Percentiles rank a stretch among this genome's conserved stretches.
Evolutionary conservation across 2,797 vertebrate species (phyloP).

Genomic region (Chaunax sp.): DNA sequence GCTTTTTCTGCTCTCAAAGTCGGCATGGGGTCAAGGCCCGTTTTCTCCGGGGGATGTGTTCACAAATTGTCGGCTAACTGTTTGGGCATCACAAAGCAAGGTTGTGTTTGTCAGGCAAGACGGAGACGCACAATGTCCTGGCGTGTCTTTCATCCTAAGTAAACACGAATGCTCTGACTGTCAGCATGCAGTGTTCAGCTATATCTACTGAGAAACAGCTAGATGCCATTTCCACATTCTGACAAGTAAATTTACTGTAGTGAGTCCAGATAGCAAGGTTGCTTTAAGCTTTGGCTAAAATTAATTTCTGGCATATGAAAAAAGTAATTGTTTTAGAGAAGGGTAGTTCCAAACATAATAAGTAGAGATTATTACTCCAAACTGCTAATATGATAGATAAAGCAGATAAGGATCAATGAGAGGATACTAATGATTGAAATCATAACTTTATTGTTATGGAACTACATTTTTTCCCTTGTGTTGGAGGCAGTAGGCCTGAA

Average conservation of each 20-base stretch:
- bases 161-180: conserved; percentile 73
- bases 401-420: conserved; percentile 22
- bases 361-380: conserved; percentile 31
- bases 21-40: conserved; percentile 62
- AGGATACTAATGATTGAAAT: conserved; percentile 45
- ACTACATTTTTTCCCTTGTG: conserved; percentile 48
- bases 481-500: conserved; percentile 35
- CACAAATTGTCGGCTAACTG: conserved; percentile 68
- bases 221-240: conserved; percentile 56
- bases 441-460: conserved; percentile 61
- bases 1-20: conserved; percentile 55
- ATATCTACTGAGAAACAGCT: conserved; percentile 71
- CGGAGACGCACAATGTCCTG: conserved; percentile 58
- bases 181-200: conserved; percentile 26
- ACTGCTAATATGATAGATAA: conserved; percentile 24
- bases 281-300: conserved; percentile 40
- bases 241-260: conserved; percentile 56
- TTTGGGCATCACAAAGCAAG: conserved; percentile 64
- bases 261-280: conserved; percentile 27
- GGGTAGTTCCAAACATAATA: conserved; percentile 14
- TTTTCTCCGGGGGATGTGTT: conserved; percentile 53
- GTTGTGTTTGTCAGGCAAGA: conserved; percentile 60
- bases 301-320: conserved; percentile 10
- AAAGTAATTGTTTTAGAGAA: conserved; percentile 17
- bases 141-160: conserved; percentile 65